Conservation (phyloP, 2,888 invertebrate genomes). For the Oscheius myriophilus region DNA sequence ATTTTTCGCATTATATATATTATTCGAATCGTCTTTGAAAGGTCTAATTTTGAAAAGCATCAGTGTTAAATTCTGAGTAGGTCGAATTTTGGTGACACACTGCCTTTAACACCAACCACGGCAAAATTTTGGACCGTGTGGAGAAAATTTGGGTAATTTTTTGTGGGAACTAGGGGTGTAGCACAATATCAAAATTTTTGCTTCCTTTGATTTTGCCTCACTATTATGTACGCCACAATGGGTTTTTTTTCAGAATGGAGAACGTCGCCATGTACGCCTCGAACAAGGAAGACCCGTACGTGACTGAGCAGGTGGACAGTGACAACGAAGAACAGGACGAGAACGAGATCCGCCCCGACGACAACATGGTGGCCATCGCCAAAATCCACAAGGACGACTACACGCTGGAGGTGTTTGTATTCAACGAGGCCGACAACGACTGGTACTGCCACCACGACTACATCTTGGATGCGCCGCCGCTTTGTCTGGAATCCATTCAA, state of each 20-base stretch:
- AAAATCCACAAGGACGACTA: constrained; percentile 80
- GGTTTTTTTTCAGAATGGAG: constrained; percentile 45
- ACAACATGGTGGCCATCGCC: constrained; percentile 88
- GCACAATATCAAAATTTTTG: no score
- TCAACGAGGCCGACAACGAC: constrained; percentile 87
- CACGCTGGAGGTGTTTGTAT: constrained; percentile 77
- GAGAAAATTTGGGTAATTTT: no score
- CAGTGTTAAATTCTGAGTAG: no score
- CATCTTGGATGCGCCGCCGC: constrained; percentile 85
- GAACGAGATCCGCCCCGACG: constrained; percentile 85
- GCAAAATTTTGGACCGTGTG: no score
- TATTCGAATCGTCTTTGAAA: no score
- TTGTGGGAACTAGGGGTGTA: no score
- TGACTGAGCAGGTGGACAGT: constrained; percentile 59
- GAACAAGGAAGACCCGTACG: constrained; percentile 64
- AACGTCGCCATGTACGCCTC: constrained; percentile 62
- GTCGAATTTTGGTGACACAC: no score
- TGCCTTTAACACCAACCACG: no score
- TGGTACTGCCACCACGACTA: constrained; percentile 89
- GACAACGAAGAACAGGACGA: constrained; percentile 78
- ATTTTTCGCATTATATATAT: no score
- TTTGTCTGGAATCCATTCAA: constrained; percentile 90
- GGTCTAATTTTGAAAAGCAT: no score
- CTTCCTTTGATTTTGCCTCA: no score
- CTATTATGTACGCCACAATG: not conserved